Evolutionary conservation across 2,797 vertebrate species (phyloP).

Genomic region (Galagoides demidoff): DNA sequence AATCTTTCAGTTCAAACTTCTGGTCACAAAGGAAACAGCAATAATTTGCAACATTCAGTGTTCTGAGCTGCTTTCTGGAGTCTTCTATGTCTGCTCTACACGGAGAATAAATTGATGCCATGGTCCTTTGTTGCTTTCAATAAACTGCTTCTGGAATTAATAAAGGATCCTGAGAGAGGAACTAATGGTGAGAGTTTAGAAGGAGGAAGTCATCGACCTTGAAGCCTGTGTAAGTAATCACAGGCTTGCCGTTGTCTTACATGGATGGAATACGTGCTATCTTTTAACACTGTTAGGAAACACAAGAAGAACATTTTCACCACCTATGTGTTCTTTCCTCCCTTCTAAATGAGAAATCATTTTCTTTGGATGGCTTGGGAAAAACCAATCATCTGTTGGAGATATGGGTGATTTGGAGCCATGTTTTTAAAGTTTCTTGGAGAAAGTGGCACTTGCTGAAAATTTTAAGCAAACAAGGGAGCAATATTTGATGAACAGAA

Average conservation of each 20-base stretch:
- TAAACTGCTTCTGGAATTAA: conserved; percentile 54
- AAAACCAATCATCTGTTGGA: neutral
- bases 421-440: conserved; percentile 42
- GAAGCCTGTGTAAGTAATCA: neutral
- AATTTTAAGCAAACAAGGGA: conserved; percentile 32
- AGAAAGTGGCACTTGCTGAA: conserved; percentile 37
- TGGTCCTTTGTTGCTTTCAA: conserved; percentile 56
- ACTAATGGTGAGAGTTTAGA: neutral
- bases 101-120: conserved; percentile 53
- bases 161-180: conserved; percentile 53
- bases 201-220: neutral
- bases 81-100: conserved; percentile 19
- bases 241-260: neutral
- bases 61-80: conserved; percentile 64
- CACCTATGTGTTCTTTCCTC: neutral
- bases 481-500: neutral
- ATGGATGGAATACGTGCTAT: neutral
- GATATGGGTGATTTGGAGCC: neutral
- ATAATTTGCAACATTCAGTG: conserved; percentile 64
- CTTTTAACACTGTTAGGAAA: neutral
- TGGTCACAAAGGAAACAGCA: conserved; percentile 62
- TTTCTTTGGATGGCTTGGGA: conserved; percentile 44
- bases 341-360: conserved; percentile 5
- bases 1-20: conserved; percentile 63
- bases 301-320: neutral